Conservation (phyloP, 2,888 invertebrate species). For the Trichogramma dendrolimi region DNA sequence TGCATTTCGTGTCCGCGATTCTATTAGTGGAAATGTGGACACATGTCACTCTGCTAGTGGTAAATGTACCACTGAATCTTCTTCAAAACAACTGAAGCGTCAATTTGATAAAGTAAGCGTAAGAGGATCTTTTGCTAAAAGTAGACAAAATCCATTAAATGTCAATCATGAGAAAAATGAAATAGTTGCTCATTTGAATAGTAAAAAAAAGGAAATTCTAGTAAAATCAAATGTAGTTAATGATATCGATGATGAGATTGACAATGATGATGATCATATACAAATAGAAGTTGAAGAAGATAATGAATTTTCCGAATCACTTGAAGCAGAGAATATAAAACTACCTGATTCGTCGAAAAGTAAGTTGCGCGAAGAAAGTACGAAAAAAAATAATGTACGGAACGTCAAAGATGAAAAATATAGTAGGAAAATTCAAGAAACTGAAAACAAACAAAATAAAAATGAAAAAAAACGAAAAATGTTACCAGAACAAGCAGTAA, state of each 20-base stretch:
- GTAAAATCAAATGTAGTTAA: constrained; percentile 30
- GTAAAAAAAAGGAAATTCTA: constrained; percentile 26
- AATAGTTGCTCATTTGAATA: background rate
- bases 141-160: too few relatives aligned
- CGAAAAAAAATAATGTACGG: constrained; percentile 1
- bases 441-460: constrained; percentile 6
- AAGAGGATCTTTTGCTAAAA: constrained; percentile 34
- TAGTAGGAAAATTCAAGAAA: constrained; percentile 1
- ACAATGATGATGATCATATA: constrained; percentile 33
- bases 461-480: background rate
- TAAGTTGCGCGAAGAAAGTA: constrained; percentile 7
- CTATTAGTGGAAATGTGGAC: constrained; percentile 22
- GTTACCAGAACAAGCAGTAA: constrained; percentile 1
- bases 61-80: constrained; percentile 33
- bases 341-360: background rate
- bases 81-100: background rate
- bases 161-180: constrained; percentile 7
- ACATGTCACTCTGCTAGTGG: constrained; percentile 32
- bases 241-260: constrained; percentile 34
- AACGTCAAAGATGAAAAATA: background rate
- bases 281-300: constrained; percentile 30
- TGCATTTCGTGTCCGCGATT: constrained; percentile 45
- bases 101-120: constrained; percentile 18
- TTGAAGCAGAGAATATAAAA: too few relatives aligned
- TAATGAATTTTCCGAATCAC: constrained; percentile 31